Evolutionary conservation across 2,888 invertebrate species (phyloP).

Genomic region (Acronicta aceris): DNA sequence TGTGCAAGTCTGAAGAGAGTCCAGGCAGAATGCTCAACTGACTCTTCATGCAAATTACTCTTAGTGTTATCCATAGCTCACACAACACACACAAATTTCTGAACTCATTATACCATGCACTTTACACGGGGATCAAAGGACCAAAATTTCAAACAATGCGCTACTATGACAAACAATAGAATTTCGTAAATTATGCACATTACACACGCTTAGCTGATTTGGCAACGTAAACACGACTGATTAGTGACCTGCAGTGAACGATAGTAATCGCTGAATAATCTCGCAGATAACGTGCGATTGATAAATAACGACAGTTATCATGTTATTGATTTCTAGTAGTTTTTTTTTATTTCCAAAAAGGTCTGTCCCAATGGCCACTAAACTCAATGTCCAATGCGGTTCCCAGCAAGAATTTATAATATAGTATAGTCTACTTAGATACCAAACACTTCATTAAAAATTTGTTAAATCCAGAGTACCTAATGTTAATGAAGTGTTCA

Average conservation of each 20-base stretch:
- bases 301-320: slow-evolving; percentile 39
- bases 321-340: background rate
- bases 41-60: background rate
- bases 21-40: slow-evolving; percentile 12
- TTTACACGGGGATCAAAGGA: slow-evolving; percentile 9
- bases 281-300: slow-evolving; percentile 61
- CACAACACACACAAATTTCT: slow-evolving; percentile 2
- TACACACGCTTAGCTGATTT: slow-evolving; percentile 38
- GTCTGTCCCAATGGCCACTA: no score
- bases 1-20: slow-evolving; percentile 6
- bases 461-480: no score
- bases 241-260: slow-evolving; percentile 48
- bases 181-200: slow-evolving; percentile 16
- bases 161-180: slow-evolving; percentile 14
- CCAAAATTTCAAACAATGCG: background rate
- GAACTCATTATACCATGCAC: slow-evolving; percentile 26
- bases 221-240: slow-evolving; percentile 71
- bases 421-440: no score
- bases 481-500: no score
- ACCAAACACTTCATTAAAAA: no score
- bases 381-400: no score
- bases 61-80: slow-evolving; percentile 15
- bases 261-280: slow-evolving; percentile 66
- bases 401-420: no score
- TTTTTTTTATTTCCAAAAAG: no score